Evolutionary conservation across 2,888 invertebrate species (phyloP).

Genomic region (Lutraria lutraria): DNA sequence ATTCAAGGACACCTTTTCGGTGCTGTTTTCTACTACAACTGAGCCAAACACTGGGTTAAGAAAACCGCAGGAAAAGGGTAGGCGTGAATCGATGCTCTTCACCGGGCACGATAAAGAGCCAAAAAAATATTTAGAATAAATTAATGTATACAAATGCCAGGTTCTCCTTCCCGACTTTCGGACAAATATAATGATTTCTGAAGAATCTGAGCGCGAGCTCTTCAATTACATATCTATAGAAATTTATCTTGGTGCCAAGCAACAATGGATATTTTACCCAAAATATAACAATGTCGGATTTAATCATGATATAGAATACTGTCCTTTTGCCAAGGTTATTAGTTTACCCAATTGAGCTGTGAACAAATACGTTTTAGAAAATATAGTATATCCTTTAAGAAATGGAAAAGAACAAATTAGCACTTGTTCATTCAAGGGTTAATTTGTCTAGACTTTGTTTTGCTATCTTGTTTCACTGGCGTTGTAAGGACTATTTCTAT

Average conservation of each 20-base stretch:
- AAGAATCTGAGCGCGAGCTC: not conserved
- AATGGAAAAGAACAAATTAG: not conserved
- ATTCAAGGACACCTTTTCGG: too few species aligned
- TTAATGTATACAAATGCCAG: too few species aligned
- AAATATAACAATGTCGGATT: not conserved
- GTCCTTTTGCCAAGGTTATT: not conserved
- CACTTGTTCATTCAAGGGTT: not conserved
- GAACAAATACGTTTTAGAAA: not conserved
- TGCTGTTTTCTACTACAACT: too few species aligned
- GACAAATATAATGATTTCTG: too few species aligned
- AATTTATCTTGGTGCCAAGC: not conserved
- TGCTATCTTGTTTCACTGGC: not conserved
- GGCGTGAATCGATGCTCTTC: too few species aligned
- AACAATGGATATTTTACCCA: not conserved
- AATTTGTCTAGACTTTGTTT: not conserved
- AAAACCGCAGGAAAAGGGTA: too few species aligned
- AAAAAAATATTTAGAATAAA: too few species aligned
- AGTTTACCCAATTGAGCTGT: not conserved
- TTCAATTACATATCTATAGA: not conserved
- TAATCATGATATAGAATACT: not conserved
- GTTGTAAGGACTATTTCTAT: not conserved
- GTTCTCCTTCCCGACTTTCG: too few species aligned
- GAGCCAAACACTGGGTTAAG: too few species aligned
- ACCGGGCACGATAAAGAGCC: too few species aligned
- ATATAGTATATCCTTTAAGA: not conserved